Conservation (phyloP, 30 jellyfish, hydroid and myxozoan species). For the Sanderia malayensis region DNA sequence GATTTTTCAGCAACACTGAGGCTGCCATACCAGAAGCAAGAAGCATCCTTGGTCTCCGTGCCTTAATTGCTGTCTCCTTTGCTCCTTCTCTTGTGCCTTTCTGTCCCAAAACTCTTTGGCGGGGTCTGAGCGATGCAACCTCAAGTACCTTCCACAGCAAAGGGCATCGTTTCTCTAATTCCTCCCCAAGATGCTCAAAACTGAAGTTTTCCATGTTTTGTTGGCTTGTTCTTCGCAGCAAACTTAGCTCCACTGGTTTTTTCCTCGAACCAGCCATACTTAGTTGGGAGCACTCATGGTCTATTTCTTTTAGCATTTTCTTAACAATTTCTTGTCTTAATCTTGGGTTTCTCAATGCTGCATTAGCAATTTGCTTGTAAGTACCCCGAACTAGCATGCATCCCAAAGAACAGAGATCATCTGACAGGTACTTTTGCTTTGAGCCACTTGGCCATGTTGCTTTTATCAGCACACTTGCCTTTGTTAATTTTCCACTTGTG, state of each 20-base stretch:
- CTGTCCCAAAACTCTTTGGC: not conserved
- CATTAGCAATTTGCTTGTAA: conserved; percentile 14
- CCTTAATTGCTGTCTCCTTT: conserved; percentile 2
- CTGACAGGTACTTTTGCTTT: not conserved
- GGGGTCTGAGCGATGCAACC: conserved; percentile 8
- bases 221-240: conserved; percentile 7
- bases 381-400: conserved; percentile 8
- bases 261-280: not conserved
- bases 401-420: not conserved
- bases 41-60: conserved; percentile 4
- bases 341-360: conserved; percentile 4
- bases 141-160: conserved; percentile 6
- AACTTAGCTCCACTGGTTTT: not conserved
- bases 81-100: not conserved
- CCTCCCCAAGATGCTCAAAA: not conserved
- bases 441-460: conserved; percentile 4
- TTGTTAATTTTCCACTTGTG: not conserved
- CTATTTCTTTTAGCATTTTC: not conserved
- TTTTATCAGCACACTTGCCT: not conserved
- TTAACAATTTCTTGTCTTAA: not conserved
- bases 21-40: conserved; percentile 3
- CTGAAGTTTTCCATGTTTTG: conserved; percentile 10
- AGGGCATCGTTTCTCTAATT: not conserved
- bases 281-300: conserved; percentile 5
- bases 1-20: conserved; percentile 19